Percentiles rank a stretch among this genome's conserved stretches.
phyloP scores from a whole-genome alignment of 2,888 invertebrate genomes.

The Mythimna loreyi region DNA sequence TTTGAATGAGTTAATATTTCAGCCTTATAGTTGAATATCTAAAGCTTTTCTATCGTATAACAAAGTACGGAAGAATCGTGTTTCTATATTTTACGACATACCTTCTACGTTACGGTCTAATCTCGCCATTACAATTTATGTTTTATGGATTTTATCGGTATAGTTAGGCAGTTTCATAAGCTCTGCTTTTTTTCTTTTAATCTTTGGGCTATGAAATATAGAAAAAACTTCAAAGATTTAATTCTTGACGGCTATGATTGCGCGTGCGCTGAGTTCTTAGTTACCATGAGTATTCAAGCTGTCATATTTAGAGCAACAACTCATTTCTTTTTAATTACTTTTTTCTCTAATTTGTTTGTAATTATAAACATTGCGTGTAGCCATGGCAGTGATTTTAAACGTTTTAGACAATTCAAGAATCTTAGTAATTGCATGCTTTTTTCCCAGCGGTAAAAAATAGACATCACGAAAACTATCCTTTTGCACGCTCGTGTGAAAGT shows the following conservation, averaged over 20 bases:
- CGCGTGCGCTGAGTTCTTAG: constrained; percentile 19
- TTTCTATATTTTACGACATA: constrained; percentile 14
- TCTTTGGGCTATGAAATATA: not conserved
- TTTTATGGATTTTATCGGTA: constrained; percentile 23
- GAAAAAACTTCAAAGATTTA: constrained; percentile 3
- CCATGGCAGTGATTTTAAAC: constrained; percentile 9
- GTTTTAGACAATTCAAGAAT: constrained; percentile 12
- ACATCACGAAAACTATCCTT: constrained; percentile 29
- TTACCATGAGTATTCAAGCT: constrained; percentile 18
- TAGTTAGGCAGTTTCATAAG: constrained; percentile 6
- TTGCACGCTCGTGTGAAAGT: constrained; percentile 29
- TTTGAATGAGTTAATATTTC: not conserved
- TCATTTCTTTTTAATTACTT: not conserved
- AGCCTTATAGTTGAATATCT: not conserved
- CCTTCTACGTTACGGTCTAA: constrained; percentile 5
- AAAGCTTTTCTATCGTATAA: not conserved
- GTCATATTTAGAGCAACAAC: constrained; percentile 26
- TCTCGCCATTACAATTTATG: constrained; percentile 15
- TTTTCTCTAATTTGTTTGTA: constrained; percentile 17
- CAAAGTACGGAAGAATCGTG: constrained; percentile 1
- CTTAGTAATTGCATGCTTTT: constrained; percentile 17
- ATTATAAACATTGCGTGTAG: constrained; percentile 24
- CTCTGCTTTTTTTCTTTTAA: constrained; percentile 12
- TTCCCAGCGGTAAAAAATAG: constrained; percentile 9
- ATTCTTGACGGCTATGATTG: constrained; percentile 17